Base-by-base conservation (phyloP, 2,797 vertebrate species). In the Babyrousa celebensis region DNA sequence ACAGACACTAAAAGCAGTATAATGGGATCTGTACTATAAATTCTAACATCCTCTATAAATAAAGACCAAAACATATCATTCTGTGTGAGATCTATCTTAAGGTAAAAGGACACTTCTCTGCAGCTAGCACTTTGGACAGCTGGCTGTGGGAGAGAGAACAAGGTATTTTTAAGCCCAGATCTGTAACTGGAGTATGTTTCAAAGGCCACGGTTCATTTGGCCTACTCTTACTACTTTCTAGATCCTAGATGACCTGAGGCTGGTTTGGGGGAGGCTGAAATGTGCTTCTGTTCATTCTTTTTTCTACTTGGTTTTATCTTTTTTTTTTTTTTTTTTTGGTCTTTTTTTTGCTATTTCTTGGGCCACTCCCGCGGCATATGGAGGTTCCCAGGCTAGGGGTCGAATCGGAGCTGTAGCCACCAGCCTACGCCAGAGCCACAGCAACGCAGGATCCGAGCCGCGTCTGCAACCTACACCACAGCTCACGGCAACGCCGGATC, bases 1-100 rank as follows among this genome's bases (percentile, higher is more conserved):
- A 48, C 86, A 86, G 79, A 79, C 72, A 68, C 52, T 75, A 60
- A 82, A 90, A 97, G 92, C 80, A 88, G 80, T 3, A 91, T 65
- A 93, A 62, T 32, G 75, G 68, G 77, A 70, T 14, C 18, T 60
- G 6, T 29, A 88, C 85, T 67, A 77, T 32, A 52, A 82, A 91
- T 62, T 32, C 79, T 29, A 65, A 89, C 60, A 63, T 67, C 58
- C 43, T 95, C 89, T 93, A 17, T 84, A 79, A 56, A 58, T 21
- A 87, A 79, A 68, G 77, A 56, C 32, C 36, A 65, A 93, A 58
- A 87, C 9, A 12, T 15, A 2, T 27, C 3, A 16, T 56, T 88
- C 60, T 15, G 70, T 60, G 40, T 63, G 70, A 79, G 56, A 36
- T 79, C 58, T 77, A n/a, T 14, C 77, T 21, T 16, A 43, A 74